These are phyloP conservation scores for Aelia acuminata DNA, from an alignment of 2,888 invertebrate species.

Conservation along the genomic window DNA sequence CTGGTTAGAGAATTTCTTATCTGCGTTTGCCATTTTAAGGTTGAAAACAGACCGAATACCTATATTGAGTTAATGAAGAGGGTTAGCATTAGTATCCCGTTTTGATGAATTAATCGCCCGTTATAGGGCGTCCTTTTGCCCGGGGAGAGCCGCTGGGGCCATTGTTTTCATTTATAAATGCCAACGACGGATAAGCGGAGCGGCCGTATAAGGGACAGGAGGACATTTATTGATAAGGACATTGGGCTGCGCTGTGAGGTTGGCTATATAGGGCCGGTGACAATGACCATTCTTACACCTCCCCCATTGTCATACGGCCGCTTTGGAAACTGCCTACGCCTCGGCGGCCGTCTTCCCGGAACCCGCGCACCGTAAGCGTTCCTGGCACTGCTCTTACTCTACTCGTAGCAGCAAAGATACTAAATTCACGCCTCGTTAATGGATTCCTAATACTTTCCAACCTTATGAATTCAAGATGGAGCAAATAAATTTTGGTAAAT, in stretches of 20 bases:
- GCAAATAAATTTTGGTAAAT: no score
- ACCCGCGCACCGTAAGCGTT: not conserved
- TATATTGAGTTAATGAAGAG: not conserved
- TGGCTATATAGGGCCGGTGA: conserved; percentile 48
- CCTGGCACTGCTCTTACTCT: not conserved
- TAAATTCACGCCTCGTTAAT: not conserved
- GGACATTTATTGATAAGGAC: conserved; percentile 36
- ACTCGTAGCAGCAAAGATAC: not conserved
- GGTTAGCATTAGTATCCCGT: not conserved
- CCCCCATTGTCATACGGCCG: conserved; percentile 43
- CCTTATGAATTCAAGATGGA: no score
- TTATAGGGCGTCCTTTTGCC: not conserved
- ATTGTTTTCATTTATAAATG: conserved; percentile 42
- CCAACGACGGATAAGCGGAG: not conserved
- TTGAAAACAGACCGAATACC: not conserved
- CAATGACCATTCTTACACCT: conserved; percentile 56
- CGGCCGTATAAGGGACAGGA: not conserved
- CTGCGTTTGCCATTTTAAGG: not conserved
- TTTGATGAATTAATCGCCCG: conserved; percentile 9
- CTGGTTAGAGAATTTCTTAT: not conserved
- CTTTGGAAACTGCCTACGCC: conserved; percentile 52
- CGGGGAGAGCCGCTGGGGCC: not conserved
- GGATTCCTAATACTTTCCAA: no score
- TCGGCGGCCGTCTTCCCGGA: not conserved
- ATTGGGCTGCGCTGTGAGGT: conserved; percentile 35